Base-by-base conservation (phyloP, 2,888 invertebrate genomes). In the Drosophila meridiana region DNA sequence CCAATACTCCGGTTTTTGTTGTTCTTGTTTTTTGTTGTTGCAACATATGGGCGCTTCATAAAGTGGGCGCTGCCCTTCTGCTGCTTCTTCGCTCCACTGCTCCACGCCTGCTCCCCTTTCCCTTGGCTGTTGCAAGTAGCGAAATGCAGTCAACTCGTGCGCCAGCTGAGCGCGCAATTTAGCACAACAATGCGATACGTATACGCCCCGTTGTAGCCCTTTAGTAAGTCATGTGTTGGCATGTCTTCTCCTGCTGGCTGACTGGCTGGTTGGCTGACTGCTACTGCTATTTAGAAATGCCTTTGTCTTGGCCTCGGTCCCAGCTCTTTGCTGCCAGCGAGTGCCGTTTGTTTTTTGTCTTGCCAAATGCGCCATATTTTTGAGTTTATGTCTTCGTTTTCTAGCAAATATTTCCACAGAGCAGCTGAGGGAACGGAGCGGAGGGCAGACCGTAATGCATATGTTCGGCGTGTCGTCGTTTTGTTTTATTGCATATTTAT, bases 111-210 rank as follows among this genome's bases (percentile, higher is more conserved):
- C 45, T 52, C 3, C 47, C 26, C 7, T 20, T 13, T 32, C 4
- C 13, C 8, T 11, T 30, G 28, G 5, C 9, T 28, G 87, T 48
- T 90, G 85, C 87, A 85, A 74, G 68, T 59, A 71, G 85, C 87
- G 64, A 85, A 85, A 89, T 89, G 91, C 87, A 87, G 90, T 86
- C 91, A 79, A 87, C 69, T 87, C 81, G 84, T 83, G 89, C 90
- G 85, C 87, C 90, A 90, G 91, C 91, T 87, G 91, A 88, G 90
- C 83, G 90, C 90, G 90, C 90, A 91, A 87, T 87, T 87, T 91
- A 90, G 81, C 76, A 78, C 78, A 87, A 89, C 89, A 85, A 90
- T 87, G 83, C 88, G 88, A 83, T 90, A 89, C 80, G 86, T 83
- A 89, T 78, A 75, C 84, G 89, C 88, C 90, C 90, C 68, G 69